phyloP scores from a whole-genome alignment of 1,140 invertebrate species.

The Drosophila guanche region DNA sequence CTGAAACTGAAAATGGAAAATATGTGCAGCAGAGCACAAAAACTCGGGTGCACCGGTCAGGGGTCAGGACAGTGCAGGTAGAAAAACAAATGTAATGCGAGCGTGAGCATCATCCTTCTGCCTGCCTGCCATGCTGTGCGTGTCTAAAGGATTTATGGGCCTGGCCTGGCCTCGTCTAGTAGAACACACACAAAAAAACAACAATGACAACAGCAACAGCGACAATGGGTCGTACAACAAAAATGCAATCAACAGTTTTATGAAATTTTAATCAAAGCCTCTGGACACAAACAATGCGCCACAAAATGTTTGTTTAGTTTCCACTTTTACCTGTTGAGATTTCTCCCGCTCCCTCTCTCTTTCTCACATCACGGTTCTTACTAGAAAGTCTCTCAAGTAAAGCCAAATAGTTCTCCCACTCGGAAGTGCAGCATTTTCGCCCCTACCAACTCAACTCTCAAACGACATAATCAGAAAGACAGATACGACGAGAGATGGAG shows the following conservation, averaged over 20 bases:
- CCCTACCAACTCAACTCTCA: conserved; percentile 1
- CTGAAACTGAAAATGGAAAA: conserved; percentile 37
- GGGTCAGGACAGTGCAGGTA: conserved; percentile 20
- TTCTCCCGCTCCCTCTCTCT: background rate
- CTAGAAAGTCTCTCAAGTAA: background rate
- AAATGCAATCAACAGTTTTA: conserved; percentile 57
- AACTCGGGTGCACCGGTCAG: background rate
- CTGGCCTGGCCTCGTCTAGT: conserved; percentile 1
- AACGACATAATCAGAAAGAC: conserved; percentile 9
- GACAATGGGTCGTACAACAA: conserved; percentile 8
- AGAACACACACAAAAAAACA: conserved; percentile 2
- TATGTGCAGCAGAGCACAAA: conserved; percentile 42
- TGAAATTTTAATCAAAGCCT: conserved; percentile 52
- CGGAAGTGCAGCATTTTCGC: conserved; percentile 1
- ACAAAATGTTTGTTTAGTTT: conserved; percentile 25
- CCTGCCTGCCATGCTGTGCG: conserved; percentile 7
- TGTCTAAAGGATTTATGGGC: conserved; percentile 44
- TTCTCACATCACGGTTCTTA: background rate
- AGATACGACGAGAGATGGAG: background rate
- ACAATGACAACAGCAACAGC: conserved; percentile 5
- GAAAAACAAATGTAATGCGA: conserved; percentile 40
- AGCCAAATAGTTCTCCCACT: no score
- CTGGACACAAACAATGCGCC: conserved; percentile 13
- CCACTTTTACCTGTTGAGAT: conserved; percentile 35
- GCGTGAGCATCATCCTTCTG: conserved; percentile 6